A percentile compares a stretch with the other conserved stretches of the same genome.
These are phyloP conservation scores for Hydrocynus forskahlii DNA, from an alignment of 2,797 vertebrate genomes.

Conservation along the genomic window DNA sequence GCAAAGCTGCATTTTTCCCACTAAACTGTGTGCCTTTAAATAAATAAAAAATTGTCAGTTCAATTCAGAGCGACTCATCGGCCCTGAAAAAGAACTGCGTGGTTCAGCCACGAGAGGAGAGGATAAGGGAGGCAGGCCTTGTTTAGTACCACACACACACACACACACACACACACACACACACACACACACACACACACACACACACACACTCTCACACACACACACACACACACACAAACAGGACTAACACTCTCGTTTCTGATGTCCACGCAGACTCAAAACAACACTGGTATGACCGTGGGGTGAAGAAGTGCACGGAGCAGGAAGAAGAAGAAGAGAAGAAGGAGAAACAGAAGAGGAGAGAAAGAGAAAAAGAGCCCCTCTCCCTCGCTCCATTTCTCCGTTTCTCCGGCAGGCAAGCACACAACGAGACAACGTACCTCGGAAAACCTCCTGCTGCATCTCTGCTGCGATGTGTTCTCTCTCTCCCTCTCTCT, in stretches of 20 bases:
- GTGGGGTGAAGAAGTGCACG: constrained; percentile 70
- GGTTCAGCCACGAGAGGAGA: constrained; percentile 78
- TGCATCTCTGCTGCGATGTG: constrained; percentile 88
- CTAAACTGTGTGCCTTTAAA: neutral
- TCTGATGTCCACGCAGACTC: constrained; percentile 71
- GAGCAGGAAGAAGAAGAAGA: constrained; percentile 77
- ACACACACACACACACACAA: constrained; percentile 34
- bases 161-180: constrained; percentile 47
- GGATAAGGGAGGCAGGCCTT: constrained; percentile 83
- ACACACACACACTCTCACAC: constrained; percentile 33
- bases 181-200: constrained; percentile 42
- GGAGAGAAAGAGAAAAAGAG: constrained; percentile 67
- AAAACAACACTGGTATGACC: constrained; percentile 63
- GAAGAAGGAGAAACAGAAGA: constrained; percentile 61
- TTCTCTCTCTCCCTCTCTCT: constrained; percentile 78
- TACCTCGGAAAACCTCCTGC: constrained; percentile 86
- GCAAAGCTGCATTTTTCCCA: neutral
- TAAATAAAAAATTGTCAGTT: constrained; percentile 47
- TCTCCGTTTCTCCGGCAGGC: constrained; percentile 80
- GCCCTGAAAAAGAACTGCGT: constrained; percentile 84
- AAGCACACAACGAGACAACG: constrained; percentile 84
- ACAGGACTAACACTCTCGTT: constrained; percentile 72
- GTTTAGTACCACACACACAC: constrained; percentile 67
- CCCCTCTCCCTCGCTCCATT: constrained; percentile 73
- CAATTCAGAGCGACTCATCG: constrained; percentile 77